Percentiles rank a stretch among this genome's conserved stretches.
These are phyloP conservation scores for Tachuris rubrigastra DNA, from an alignment of 2,113 vertebrate species.

Conservation along the genomic window DNA sequence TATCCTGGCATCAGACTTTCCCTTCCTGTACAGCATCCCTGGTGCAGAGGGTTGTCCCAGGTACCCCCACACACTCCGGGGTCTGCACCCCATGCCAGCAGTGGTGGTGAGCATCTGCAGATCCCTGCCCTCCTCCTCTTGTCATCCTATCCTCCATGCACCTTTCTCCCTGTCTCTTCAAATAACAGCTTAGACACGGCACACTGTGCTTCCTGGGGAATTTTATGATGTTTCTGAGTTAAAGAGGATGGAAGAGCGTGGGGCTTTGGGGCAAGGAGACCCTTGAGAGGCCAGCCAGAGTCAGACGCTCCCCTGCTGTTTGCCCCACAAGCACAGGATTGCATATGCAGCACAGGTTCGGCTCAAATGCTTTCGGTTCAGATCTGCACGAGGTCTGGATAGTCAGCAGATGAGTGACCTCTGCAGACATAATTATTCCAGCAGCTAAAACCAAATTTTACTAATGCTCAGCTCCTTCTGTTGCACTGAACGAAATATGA, in stretches of 20 bases:
- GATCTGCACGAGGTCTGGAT: not conserved
- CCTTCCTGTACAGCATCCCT: not conserved
- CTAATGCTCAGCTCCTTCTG: not conserved
- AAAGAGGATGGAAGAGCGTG: fast-evolving
- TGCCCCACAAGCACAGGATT: not conserved
- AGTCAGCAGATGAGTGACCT: not conserved
- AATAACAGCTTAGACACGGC: not conserved
- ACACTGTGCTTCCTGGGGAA: not conserved
- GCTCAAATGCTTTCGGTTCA: fast-evolving
- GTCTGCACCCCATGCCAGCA: not conserved
- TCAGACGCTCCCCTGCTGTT: not conserved
- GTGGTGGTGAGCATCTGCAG: fast-evolving
- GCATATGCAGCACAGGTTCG: fast-evolving
- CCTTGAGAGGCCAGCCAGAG: not conserved
- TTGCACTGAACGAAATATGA: not conserved
- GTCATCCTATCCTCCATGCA: not conserved
- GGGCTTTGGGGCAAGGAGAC: not conserved
- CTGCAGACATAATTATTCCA: not conserved
- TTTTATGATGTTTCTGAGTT: not conserved
- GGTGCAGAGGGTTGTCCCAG: not conserved
- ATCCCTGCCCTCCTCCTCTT: not conserved
- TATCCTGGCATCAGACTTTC: not conserved
- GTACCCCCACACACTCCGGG: fast-evolving
- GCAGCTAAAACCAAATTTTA: not conserved
- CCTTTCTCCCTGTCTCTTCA: not conserved